Conservation (phyloP, 2,113 vertebrate genomes). For the Montifringilla adamsi region DNA sequence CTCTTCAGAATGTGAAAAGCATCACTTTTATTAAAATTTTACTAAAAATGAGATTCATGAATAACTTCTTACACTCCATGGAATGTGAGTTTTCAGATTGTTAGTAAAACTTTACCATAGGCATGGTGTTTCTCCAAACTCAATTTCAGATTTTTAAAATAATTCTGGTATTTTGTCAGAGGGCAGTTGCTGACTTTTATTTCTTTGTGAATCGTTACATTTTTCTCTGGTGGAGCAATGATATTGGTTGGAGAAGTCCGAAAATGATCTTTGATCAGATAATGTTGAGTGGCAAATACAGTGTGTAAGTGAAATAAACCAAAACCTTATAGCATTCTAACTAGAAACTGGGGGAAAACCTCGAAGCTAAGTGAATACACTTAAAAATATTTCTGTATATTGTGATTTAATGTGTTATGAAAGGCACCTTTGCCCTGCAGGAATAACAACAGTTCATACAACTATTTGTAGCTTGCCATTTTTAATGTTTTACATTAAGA, state of each 20-base stretch:
- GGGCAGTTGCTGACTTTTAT: background rate
- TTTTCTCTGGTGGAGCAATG: background rate
- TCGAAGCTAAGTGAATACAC: background rate
- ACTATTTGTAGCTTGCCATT: background rate
- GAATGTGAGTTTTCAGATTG: background rate
- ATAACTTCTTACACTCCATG: conserved; percentile 8
- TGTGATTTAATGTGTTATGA: background rate
- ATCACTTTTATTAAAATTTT: conserved; percentile 34
- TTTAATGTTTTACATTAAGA: background rate
- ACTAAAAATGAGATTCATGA: background rate
- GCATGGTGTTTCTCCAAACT: background rate
- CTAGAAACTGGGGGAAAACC: background rate
- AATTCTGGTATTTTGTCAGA: background rate
- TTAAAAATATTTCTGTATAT: background rate
- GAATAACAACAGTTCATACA: background rate
- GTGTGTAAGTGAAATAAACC: background rate
- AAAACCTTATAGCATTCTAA: background rate
- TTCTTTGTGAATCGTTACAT: background rate
- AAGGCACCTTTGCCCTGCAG: background rate
- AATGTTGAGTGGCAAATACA: background rate
- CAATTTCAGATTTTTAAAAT: background rate
- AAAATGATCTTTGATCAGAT: background rate
- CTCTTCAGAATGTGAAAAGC: conserved; percentile 35
- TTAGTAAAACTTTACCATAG: background rate
- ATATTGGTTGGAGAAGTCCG: background rate